phyloP scores from a whole-genome alignment of 2,113 vertebrate species.

The Agelaius phoeniceus region DNA sequence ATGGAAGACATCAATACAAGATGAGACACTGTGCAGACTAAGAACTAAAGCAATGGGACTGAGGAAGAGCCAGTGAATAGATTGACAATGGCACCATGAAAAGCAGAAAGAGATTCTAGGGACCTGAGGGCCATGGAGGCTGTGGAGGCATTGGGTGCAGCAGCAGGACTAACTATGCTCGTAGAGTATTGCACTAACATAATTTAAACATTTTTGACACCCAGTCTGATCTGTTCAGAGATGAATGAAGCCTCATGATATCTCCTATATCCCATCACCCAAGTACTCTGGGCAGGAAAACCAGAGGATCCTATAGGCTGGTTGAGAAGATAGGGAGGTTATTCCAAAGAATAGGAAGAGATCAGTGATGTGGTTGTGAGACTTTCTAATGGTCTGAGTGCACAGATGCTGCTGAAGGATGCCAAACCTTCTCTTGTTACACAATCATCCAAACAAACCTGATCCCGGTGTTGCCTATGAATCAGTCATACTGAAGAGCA shows the following conservation, averaged over 20 bases:
- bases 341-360: neutral
- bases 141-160: neutral
- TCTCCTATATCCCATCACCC: neutral
- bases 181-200: neutral
- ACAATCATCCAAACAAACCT: neutral
- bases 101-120: neutral
- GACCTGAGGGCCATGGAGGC: rapidly evolving
- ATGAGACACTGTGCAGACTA: neutral
- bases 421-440: neutral
- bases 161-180: neutral
- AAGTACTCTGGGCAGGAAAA: neutral
- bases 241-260: neutral
- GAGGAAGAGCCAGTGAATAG: neutral
- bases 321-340: neutral
- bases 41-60: neutral
- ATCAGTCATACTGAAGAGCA: neutral
- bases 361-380: neutral
- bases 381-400: neutral
- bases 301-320: neutral
- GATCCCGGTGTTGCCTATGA: neutral
- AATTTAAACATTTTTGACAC: neutral
- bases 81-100: neutral
- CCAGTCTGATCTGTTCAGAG: neutral
- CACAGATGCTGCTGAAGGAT: rapidly evolving
- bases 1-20: neutral